Evolutionary conservation across 2,888 invertebrate species (phyloP).

Genomic region (Liodrosophila aerea): DNA sequence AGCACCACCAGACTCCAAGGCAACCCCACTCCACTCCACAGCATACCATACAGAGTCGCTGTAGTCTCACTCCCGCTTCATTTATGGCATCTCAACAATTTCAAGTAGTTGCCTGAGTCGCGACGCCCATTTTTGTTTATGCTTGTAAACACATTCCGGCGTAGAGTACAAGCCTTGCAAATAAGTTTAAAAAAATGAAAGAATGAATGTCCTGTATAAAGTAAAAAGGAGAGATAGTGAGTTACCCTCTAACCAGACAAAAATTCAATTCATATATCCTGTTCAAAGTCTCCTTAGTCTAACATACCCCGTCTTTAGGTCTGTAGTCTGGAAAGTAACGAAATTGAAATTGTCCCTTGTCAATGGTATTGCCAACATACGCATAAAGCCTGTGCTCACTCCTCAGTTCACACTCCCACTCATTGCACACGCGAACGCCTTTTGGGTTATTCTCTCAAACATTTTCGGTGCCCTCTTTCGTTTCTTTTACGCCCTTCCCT

Average conservation of each 20-base stretch:
- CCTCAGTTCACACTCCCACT: conserved; percentile 3
- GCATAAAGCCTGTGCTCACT: conserved; percentile 14
- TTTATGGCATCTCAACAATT: conserved; percentile 70
- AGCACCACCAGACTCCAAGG: too few species aligned
- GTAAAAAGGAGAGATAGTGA: background rate
- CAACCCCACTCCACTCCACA: too few species aligned
- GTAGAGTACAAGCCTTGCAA: conserved; percentile 38
- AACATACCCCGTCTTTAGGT: conserved; percentile 6
- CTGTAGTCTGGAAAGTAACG: background rate
- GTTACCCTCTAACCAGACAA: conserved; percentile 13
- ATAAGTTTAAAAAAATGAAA: conserved; percentile 3
- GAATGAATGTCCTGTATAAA: too few species aligned
- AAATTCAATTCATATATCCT: background rate
- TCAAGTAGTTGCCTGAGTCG: conserved; percentile 63
- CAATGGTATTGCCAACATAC: conserved; percentile 45
- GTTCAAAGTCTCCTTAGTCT: background rate
- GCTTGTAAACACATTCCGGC: conserved; percentile 62
- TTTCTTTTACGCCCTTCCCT: background rate
- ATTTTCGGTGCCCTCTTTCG: conserved; percentile 9
- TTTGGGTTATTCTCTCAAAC: conserved; percentile 7
- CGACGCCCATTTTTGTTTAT: conserved; percentile 49
- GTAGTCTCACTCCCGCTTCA: conserved; percentile 8
- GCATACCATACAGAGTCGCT: conserved; percentile 1
- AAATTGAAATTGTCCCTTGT: conserved; percentile 52
- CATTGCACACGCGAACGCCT: conserved; percentile 16